Base-by-base conservation (phyloP, 2,113 vertebrate genomes). In the Apaloderma vittatum region DNA sequence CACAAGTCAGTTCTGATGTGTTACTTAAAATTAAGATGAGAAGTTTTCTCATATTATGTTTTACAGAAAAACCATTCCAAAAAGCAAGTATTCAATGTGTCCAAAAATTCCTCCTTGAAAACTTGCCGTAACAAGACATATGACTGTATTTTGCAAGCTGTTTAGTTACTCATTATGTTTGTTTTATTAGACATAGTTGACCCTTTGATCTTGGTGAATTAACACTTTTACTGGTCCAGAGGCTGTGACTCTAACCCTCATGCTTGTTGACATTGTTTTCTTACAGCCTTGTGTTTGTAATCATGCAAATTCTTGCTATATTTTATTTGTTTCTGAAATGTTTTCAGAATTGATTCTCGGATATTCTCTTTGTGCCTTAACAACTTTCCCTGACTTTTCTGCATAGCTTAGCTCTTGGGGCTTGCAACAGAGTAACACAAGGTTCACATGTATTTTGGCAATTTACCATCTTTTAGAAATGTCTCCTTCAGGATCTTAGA, bases 91-190 rank as follows among this genome's bases (percentile, higher is more conserved):
- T 70, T 88, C 19, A 5, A n/a, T 62, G 55, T 70, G 49, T 73
- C 46, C 36, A 95, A 95, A 90, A 94, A 37, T 72, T 78, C 30
- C 20, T 54, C 8, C 71, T 65, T 71, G 40, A 93, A 92, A 94
- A 82, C 86, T 63, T 92, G 67, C 54, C 75, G 86, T 90, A 48
- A 86, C 75, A 80, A 83, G 90, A 92, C 46, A 67, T 61, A 82
- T 71, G 45, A 80, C 21, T 88, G 37, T 57, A 88, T 86, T 93
- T 90, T 84, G 46, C 68, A 93, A 92, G 48, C 21, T 84, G 75
- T 84, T 78, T 88, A 93, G 68, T 92, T 57, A 94, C 43, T 8
- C 32, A 48, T 61, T 94, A 65, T 92, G 94, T 91, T 78, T 93
- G 40, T 72, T 90, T 93, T 76, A 87, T 92, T 92, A 79, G 51